A percentile compares a stretch with the other conserved stretches of the same genome.
Conservation (phyloP, 2,113 vertebrate species). For the Apodemus speciosus region DNA sequence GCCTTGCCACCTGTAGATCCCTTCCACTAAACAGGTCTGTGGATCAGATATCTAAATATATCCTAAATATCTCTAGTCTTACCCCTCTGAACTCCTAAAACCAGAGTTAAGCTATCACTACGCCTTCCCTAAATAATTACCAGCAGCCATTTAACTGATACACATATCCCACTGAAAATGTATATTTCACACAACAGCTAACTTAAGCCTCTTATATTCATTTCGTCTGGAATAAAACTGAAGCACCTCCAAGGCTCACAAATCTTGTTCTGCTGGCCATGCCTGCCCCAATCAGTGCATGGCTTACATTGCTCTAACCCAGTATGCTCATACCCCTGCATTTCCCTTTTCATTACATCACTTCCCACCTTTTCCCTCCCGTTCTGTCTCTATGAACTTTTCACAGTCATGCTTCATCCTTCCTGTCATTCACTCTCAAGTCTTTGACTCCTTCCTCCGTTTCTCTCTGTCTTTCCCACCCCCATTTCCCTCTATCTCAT, state of each 20-base stretch:
- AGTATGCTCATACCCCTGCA: neutral
- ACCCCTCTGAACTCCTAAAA: neutral
- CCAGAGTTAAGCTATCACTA: neutral
- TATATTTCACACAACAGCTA: neutral
- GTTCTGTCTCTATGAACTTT: neutral
- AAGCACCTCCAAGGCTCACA: rapidly evolving
- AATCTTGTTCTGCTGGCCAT: neutral
- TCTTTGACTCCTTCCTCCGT: rapidly evolving
- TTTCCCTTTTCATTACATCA: rapidly evolving
- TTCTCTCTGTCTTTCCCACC: neutral
- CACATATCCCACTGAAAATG: neutral
- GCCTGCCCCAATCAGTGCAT: neutral
- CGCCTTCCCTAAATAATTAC: neutral
- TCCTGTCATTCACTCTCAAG: neutral
- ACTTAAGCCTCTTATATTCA: neutral
- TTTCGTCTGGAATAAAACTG: neutral
- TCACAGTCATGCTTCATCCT: neutral
- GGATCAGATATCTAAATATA: neutral
- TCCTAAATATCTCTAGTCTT: neutral
- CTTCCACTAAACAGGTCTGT: neutral
- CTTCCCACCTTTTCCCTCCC: neutral
- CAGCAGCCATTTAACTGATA: neutral
- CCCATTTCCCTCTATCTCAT: neutral
- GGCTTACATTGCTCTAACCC: rapidly evolving
- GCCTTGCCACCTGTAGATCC: neutral